Conservation (phyloP, 2,888 invertebrate genomes). For the Psylliodes chrysocephalus region DNA sequence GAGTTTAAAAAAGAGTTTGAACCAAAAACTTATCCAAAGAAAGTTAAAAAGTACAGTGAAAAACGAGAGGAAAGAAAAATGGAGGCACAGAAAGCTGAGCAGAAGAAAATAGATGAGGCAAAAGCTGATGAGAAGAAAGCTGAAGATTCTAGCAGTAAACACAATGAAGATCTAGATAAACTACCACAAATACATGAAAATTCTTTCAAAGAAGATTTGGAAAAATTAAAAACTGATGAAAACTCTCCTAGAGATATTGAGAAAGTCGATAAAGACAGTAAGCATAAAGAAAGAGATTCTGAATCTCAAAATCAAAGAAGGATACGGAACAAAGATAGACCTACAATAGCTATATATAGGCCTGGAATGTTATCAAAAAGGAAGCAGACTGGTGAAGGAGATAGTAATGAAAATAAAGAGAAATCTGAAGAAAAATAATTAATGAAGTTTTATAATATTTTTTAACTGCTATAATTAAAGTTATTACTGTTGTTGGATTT, state of each 20-base stretch:
- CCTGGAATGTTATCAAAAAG: conserved; percentile 88
- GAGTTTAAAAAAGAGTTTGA: conserved; percentile 47
- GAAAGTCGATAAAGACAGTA: conserved; percentile 20
- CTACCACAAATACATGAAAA: neutral
- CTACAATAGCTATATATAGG: conserved; percentile 89
- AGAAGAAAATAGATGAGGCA: conserved; percentile 50
- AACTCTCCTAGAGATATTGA: conserved; percentile 30
- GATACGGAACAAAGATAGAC: conserved; percentile 80
- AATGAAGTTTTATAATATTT: neutral
- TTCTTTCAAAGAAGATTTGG: conserved; percentile 11
- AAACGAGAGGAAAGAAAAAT: conserved; percentile 61
- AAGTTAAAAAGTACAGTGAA: conserved; percentile 63
- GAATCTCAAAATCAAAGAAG: conserved; percentile 57
- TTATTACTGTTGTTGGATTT: no score
- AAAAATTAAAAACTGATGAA: conserved; percentile 35
- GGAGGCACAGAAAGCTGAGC: conserved; percentile 58
- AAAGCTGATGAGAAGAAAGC: conserved; percentile 24
- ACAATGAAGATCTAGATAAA: conserved; percentile 23
- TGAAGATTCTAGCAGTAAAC: conserved; percentile 6
- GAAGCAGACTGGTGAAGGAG: conserved; percentile 70
- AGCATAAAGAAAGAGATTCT: conserved; percentile 38
- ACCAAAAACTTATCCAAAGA: conserved; percentile 46
- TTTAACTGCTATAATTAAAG: no score
- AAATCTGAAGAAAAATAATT: conserved; percentile 32
- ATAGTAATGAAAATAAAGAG: conserved; percentile 57